Conservation (phyloP, 2,888 invertebrate genomes). For the Cheilosia vernalis region DNA sequence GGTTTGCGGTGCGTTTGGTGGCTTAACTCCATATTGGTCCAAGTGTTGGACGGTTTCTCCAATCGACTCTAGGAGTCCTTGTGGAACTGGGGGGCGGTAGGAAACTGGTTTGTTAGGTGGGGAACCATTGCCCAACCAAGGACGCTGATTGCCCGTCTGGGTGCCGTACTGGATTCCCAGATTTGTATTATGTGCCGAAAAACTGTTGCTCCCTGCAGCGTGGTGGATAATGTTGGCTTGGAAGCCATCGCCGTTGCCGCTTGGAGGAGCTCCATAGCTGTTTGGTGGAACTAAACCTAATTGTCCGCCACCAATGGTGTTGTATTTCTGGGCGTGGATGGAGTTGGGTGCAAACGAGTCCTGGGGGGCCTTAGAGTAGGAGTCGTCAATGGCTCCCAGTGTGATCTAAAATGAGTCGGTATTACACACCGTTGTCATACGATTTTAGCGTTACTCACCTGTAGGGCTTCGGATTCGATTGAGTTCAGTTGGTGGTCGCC, state of each 20-base stretch:
- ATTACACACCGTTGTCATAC: conserved; percentile 59
- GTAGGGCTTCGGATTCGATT: conserved; percentile 78
- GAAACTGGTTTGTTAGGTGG: conserved; percentile 86
- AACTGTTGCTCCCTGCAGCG: conserved; percentile 55
- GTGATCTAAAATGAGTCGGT: conserved; percentile 80
- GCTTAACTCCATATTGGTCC: conserved; percentile 86
- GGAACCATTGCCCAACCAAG: conserved; percentile 78
- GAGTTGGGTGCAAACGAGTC: conserved; percentile 83
- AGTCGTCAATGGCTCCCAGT: conserved; percentile 82
- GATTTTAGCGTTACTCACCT: conserved; percentile 75
- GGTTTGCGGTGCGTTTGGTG: conserved; percentile 84
- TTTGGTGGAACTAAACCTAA: conserved; percentile 84
- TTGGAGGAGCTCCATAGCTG: conserved; percentile 86
- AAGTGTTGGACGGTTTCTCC: conserved; percentile 87
- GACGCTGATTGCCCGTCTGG: conserved; percentile 79
- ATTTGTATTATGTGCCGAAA: conserved; percentile 75
- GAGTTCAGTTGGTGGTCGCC: conserved; percentile 76
- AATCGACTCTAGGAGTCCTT: conserved; percentile 87
- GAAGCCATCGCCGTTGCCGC: conserved; percentile 28
- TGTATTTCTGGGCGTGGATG: conserved; percentile 78
- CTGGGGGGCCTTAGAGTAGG: conserved; percentile 82
- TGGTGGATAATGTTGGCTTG: conserved; percentile 47
- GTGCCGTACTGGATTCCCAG: conserved; percentile 80
- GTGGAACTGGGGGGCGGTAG: conserved; percentile 90
- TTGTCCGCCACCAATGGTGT: conserved; percentile 74